Evolutionary conservation across 2,797 vertebrate genomes (phyloP), one percentile per base, ranked within the genome.

Genomic region (Vultur gryphus): DNA sequence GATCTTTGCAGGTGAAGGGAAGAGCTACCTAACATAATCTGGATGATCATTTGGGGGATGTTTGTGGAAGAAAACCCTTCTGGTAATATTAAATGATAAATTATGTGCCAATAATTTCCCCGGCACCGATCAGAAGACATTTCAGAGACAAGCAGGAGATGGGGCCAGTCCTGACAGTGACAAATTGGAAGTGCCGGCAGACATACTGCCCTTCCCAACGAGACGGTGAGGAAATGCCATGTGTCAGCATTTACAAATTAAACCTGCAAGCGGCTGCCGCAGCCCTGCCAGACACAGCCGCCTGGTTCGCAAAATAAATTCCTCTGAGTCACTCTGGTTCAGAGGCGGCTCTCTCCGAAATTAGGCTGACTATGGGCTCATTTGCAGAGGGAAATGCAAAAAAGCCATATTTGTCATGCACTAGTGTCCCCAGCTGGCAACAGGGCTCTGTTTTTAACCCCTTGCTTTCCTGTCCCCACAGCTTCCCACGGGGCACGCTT

Each of bases 201-300:
- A 91, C 94, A 79, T 65, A 8, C 13, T 58, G 93, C 93, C 95
- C 97, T 97, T 93, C 57, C 12, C 66, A 59, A 67, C 29, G 73
- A 85, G 95, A 29, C 84, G 67, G 49, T 17, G 52, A 84, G 87
- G 59, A 90, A 94, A 94, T 61, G 76, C 95, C 84, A 26, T 71
- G 95, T 97, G 97, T 95, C 97, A 95, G 97, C 95, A 29, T 82
- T 87, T 93, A 71, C 95, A 95, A 88, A 96, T 85, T 6, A 89
- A 91, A 95, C 93, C 95, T 62, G 62, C 81, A 52, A 64, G 55
- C 35, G 58, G 70, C 91, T 77, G 94, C 88, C 26, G 70, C 95
- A 87, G 94, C 62, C 43, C 73, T 23, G 55, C 58, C 79, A 37
- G 57, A 62, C 83, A 31, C 59, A 65, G 71, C 72, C 81, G 11